Percentiles rank a stretch among this genome's conserved stretches.
These are phyloP conservation scores for Champsocephalus gunnari DNA, from an alignment of 2,797 vertebrate species.

Conservation along the genomic window DNA sequence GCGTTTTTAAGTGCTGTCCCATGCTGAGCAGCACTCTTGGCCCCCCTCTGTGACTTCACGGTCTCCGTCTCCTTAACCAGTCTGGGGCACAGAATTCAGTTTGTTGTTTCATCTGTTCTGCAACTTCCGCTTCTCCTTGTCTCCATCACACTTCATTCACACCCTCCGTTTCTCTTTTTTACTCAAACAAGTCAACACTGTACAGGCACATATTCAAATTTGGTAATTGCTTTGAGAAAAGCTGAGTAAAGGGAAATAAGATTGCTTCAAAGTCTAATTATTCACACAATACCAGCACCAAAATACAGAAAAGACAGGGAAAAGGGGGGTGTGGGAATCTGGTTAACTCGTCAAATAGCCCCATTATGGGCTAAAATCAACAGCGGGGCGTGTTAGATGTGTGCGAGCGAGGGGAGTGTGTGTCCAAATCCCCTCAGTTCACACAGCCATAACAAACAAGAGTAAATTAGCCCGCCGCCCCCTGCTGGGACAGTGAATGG, in stretches of 20 bases:
- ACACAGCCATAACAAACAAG: constrained; percentile 70
- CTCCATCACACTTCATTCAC: constrained; percentile 29
- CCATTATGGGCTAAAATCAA: constrained; percentile 73
- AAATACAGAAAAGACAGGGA: constrained; percentile 15
- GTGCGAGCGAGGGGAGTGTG: constrained; percentile 32
- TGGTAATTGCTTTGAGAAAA: constrained; percentile 54
- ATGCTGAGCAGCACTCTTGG: constrained; percentile 55
- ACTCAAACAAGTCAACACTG: constrained; percentile 28
- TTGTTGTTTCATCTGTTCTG: constrained; percentile 71
- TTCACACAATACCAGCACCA: constrained; percentile 28
- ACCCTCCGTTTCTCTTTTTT: constrained; percentile 18
- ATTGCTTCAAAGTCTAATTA: constrained; percentile 48
- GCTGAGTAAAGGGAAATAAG: constrained; percentile 24
- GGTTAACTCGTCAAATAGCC: constrained; percentile 64
- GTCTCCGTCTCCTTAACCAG: constrained; percentile 51
- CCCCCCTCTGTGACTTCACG: constrained; percentile 62
- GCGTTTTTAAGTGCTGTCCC: constrained; percentile 65
- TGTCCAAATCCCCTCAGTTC: constrained; percentile 65
- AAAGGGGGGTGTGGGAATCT: constrained; percentile 42
- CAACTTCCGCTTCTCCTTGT: constrained; percentile 47
- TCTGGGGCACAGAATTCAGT: constrained; percentile 60
- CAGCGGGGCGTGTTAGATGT: constrained; percentile 56
- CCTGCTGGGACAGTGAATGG: constrained; percentile 72
- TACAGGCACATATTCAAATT: constrained; percentile 51
- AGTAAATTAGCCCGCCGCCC: constrained; percentile 71